Evolutionary conservation across 2,797 vertebrate genomes (phyloP), one percentile per base, ranked within the genome.

Genomic region (Hoplostethus mediterraneus): DNA sequence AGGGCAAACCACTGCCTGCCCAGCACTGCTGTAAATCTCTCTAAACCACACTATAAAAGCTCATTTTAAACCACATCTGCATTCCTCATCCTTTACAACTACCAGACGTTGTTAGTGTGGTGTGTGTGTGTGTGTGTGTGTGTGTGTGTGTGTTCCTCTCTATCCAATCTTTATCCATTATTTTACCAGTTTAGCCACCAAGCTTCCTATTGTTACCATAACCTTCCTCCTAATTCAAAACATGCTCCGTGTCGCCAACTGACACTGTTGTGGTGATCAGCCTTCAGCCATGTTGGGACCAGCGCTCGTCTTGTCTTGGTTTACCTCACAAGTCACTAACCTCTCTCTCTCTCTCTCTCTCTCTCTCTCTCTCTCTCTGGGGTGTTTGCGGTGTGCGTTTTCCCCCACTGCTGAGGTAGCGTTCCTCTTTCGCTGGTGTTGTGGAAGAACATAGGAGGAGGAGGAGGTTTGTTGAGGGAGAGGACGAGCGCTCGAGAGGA

Each of bases 61-160:
- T 86, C 74, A 88, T 88, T 90, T 89, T 85, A 88, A 90, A 90
- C 82, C 63, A 82, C 82, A 88, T 88, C 87, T 74, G 80, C 79
- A 89, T 91, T 90, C 83, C 76, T 84, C 70, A 1, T 73, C 57
- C 55, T 81, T 87, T 79, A 87, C 54, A 82, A 70, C 63, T 65
- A 78, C 72, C 85, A 84, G 58, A 71, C 63, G 2, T 64, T 77
- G 31, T 81, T 48, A 21, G 21, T 21, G 21, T n/a, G n/a, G n/a
- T n/a, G n/a, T n/a, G n/a, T n/a, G n/a, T n/a, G n/a, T n/a, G n/a
- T 64, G 59, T 81, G 67, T 70, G 55, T 72, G 76, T 68, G 58
- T 59, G 21, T 21, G 21, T 49, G 60, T 62, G 60, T 62, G 61
- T 63, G 47, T 49, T 31, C 31, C 8, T 4, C 12, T 17, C 33